These are phyloP conservation scores for Aphodius sticticus DNA, from an alignment of 2,888 invertebrate genomes.

Conservation along the genomic window DNA sequence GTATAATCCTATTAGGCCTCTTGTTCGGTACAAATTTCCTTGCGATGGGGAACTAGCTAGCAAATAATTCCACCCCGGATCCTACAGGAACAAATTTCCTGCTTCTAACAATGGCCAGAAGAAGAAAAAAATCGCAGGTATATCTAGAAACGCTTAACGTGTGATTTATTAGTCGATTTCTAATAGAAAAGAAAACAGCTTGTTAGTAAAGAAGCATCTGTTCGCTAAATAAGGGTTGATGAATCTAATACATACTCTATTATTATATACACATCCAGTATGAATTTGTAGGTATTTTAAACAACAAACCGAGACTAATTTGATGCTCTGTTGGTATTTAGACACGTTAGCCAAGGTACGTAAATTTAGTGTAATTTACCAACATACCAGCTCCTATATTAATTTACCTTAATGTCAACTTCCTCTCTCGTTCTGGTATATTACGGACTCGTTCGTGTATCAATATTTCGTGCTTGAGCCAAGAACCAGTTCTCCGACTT, in stretches of 20 bases:
- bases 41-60: background rate
- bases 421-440: background rate
- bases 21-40: constrained; percentile 36
- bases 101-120: background rate
- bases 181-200: background rate
- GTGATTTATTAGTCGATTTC: background rate
- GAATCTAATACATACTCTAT: background rate
- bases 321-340: background rate
- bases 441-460: background rate
- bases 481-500: background rate
- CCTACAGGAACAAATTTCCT: constrained; percentile 4
- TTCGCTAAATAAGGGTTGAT: background rate
- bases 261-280: background rate
- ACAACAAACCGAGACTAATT: background rate
- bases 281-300: background rate
- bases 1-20: constrained; percentile 37
- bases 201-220: background rate
- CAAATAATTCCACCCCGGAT: background rate
- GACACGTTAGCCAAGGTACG: background rate
- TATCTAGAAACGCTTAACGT: background rate
- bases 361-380: background rate
- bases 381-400: background rate
- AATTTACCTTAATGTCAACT: constrained; percentile 4
- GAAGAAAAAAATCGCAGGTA: background rate
- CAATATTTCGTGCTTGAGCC: background rate